phyloP scores from a whole-genome alignment of 2,113 vertebrate species.

The Galbula dea region DNA sequence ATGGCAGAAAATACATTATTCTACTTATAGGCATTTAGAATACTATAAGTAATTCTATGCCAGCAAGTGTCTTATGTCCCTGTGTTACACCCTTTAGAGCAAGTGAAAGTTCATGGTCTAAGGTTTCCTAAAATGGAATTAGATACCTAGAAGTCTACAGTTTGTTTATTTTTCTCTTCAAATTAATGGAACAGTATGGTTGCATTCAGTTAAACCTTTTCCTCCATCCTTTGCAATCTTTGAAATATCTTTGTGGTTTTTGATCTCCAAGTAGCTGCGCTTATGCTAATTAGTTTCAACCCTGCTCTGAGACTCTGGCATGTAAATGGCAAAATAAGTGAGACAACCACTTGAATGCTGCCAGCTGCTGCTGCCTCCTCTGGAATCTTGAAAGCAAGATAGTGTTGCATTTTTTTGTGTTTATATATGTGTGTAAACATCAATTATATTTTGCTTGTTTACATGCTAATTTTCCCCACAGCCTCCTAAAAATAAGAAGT shows the following conservation, averaged over 20 bases:
- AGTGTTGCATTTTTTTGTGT: not conserved
- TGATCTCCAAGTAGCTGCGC: constrained; percentile 38
- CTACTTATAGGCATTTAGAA: not conserved
- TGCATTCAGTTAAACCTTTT: constrained; percentile 28
- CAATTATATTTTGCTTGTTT: not conserved
- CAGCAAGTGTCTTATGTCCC: not conserved
- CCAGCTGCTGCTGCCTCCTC: not conserved
- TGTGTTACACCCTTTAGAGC: not conserved
- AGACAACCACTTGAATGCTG: not conserved
- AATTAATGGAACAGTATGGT: not conserved
- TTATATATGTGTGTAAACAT: not conserved
- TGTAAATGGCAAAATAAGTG: constrained; percentile 47
- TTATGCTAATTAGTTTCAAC: constrained; percentile 57
- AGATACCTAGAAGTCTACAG: constrained; percentile 27
- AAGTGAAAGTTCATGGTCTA: not conserved
- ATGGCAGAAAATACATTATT: not conserved
- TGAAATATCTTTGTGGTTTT: constrained; percentile 26
- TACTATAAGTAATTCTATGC: not conserved
- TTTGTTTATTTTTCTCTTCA: constrained; percentile 49
- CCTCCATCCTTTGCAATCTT: constrained; percentile 15
- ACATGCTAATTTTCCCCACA: not conserved
- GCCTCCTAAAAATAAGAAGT: not conserved
- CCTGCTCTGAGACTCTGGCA: not conserved
- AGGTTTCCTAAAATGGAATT: constrained; percentile 1
- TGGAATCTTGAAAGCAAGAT: not conserved